Evolutionary conservation across 2,113 vertebrate genomes (phyloP).

Genomic region (Antennarius striatus): DNA sequence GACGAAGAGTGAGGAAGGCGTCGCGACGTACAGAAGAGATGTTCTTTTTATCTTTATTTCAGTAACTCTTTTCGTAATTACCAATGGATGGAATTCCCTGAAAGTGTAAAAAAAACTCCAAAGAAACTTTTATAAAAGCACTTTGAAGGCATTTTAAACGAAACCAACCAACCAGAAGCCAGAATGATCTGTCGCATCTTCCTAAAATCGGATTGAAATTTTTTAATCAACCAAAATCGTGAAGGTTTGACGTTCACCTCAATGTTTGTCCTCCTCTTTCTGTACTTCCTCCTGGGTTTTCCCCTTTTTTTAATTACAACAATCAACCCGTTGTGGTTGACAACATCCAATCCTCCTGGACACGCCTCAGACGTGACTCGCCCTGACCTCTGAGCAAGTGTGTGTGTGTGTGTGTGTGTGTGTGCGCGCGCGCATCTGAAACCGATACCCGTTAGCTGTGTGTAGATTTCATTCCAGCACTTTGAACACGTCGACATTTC

Average conservation of each 20-base stretch:
- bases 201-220: background rate
- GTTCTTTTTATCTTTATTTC: constrained; percentile 9
- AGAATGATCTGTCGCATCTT: constrained; percentile 4
- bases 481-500: constrained; percentile 61
- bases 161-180: background rate
- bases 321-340: constrained; percentile 26
- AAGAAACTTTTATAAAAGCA: constrained; percentile 57
- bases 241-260: background rate
- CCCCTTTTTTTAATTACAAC: constrained; percentile 13
- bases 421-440: background rate
- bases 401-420: no score
- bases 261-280: background rate
- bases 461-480: constrained; percentile 53
- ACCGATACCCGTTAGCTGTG: constrained; percentile 25
- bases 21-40: background rate
- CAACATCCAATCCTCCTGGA: constrained; percentile 35
- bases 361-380: background rate
- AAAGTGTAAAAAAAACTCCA: constrained; percentile 43
- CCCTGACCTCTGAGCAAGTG: no score
- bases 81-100: background rate
- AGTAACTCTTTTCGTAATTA: constrained; percentile 14
- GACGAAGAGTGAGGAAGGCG: constrained; percentile 1
- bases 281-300: constrained; percentile 20
- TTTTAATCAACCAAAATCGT: background rate
- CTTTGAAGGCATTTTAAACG: constrained; percentile 32